Conservation (phyloP, 2,888 invertebrate genomes). For the Rhogogaster chlorosoma region DNA sequence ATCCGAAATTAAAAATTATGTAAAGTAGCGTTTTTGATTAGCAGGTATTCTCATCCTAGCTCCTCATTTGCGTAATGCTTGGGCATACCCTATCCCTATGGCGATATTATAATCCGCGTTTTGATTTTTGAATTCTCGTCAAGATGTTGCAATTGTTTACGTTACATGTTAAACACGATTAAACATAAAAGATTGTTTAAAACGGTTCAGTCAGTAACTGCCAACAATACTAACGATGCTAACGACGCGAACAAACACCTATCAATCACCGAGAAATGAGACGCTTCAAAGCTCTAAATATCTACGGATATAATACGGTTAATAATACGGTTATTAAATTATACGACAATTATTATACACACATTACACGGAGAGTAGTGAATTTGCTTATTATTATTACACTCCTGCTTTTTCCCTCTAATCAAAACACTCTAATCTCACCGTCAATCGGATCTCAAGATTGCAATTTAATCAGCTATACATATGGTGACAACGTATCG, state of each 20-base stretch:
- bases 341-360: neutral
- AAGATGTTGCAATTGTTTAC: neutral
- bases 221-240: conserved; percentile 39
- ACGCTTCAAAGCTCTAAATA: neutral
- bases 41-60: neutral
- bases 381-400: neutral
- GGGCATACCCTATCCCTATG: neutral
- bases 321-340: conserved; percentile 20
- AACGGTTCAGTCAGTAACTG: neutral
- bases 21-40: neutral
- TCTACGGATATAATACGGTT: conserved; percentile 10
- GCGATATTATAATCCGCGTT: neutral
- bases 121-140: neutral
- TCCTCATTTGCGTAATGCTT: neutral
- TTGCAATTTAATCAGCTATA: neutral
- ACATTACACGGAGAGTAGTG: neutral
- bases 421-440: conserved; percentile 1
- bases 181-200: conserved; percentile 3
- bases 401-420: neutral
- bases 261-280: conserved; percentile 23
- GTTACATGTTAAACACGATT: neutral
- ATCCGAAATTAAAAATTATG: neutral
- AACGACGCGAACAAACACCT: conserved; percentile 26
- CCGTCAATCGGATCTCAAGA: neutral
- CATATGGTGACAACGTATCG: neutral